Evolutionary conservation across 2,113 vertebrate species (phyloP).

Genomic region (Rutilus rutilus): DNA sequence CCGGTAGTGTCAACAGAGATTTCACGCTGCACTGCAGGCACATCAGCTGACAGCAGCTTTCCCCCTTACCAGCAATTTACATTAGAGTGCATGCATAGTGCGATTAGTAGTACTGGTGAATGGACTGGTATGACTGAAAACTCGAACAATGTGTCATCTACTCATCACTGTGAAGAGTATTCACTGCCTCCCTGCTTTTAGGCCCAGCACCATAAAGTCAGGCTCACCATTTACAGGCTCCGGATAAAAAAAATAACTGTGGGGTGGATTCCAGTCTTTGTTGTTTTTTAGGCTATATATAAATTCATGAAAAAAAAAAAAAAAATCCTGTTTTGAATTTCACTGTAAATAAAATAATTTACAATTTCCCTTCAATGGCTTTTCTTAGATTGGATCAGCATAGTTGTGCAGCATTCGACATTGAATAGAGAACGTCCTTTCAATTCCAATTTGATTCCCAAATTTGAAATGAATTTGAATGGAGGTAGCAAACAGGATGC

Average conservation of each 20-base stretch:
- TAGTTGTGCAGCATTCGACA: neutral
- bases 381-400: neutral
- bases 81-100: constrained; percentile 70
- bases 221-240: neutral
- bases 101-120: constrained; percentile 64
- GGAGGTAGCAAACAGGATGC: neutral
- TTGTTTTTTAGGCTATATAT: neutral
- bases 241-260: neutral
- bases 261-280: neutral
- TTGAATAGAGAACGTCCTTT: neutral
- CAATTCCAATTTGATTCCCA: neutral
- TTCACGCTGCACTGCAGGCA: constrained; percentile 69
- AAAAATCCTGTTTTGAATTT: neutral
- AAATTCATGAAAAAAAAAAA: neutral
- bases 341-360: neutral
- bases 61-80: constrained; percentile 75
- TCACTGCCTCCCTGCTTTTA: neutral
- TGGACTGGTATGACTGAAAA: constrained; percentile 8
- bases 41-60: constrained; percentile 67
- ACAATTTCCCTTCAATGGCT: neutral
- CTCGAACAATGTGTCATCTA: constrained; percentile 4
- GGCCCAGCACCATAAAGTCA: neutral
- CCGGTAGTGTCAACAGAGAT: constrained; percentile 75
- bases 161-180: neutral
- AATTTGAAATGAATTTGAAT: neutral